Percentiles rank a stretch among this genome's conserved stretches.
Evolutionary conservation across 2,888 invertebrate genomes (phyloP).

Genomic region (Hedychridium roseum): DNA sequence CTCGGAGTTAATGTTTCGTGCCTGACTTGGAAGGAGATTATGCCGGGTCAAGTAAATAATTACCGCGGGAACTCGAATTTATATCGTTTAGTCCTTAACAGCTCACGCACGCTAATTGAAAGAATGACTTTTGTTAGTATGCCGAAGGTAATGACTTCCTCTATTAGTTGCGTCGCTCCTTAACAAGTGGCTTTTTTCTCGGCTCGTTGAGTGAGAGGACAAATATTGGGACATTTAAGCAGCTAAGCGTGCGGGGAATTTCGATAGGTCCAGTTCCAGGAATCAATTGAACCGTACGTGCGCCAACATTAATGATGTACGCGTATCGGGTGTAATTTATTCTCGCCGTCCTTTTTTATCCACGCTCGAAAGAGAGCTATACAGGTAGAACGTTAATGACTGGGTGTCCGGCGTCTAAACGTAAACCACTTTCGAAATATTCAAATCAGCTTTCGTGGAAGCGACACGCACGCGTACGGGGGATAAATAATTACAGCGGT

Average conservation of each 20-base stretch:
- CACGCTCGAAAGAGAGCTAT: conserved; percentile 13
- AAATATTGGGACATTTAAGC: no score
- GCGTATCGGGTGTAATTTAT: conserved; percentile 34
- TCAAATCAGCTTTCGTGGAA: conserved; percentile 46
- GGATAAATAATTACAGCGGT: conserved; percentile 41
- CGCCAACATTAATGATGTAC: conserved; percentile 30
- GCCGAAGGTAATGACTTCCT: no score
- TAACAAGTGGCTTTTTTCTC: no score
- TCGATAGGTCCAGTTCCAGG: no score
- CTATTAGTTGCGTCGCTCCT: no score
- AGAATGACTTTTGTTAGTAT: no score
- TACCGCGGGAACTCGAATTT: conserved; percentile 46
- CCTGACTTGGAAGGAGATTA: conserved; percentile 44
- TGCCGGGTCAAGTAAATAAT: conserved; percentile 51
- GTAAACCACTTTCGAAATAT: conserved; percentile 46
- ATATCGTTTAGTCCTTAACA: no score
- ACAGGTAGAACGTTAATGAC: conserved; percentile 41
- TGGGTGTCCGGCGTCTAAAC: conserved; percentile 40
- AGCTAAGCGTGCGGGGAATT: no score
- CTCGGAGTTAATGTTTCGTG: conserved; percentile 53
- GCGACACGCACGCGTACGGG: conserved; percentile 36
- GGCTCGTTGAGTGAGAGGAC: no score
- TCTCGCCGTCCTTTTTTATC: conserved; percentile 11
- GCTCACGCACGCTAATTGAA: no score
- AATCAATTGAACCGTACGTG: no score